Evolutionary conservation across 2,797 vertebrate genomes (phyloP).

Genomic region (Pachyuromys duprasi): DNA sequence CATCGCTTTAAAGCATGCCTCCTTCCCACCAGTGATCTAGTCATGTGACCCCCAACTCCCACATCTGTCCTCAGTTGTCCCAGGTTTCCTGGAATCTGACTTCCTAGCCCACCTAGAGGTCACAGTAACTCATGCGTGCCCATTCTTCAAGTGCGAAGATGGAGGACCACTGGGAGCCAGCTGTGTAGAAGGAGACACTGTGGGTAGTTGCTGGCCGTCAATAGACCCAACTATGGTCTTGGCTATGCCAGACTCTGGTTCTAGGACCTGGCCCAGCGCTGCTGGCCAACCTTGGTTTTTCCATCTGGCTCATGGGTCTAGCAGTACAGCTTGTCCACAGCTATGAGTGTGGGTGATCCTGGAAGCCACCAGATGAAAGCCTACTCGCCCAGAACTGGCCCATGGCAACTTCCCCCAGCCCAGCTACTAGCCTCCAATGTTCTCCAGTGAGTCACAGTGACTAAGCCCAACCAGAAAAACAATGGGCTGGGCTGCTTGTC

Average conservation of each 20-base stretch:
- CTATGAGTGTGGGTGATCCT: not conserved
- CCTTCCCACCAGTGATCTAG: fast-evolving
- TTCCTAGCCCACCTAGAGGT: not conserved
- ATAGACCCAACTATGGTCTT: not conserved
- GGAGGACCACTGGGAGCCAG: too few species aligned
- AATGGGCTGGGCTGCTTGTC: conserved; percentile 72
- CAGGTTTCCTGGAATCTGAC: not conserved
- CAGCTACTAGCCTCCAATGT: conserved; percentile 60
- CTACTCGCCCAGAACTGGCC: not conserved
- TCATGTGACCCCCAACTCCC: fast-evolving
- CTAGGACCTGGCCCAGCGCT: not conserved
- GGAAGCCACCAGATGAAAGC: not conserved
- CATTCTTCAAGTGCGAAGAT: fast-evolving
- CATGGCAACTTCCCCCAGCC: not conserved
- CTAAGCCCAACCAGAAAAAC: conserved; percentile 76
- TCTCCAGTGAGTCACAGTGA: conserved; percentile 69
- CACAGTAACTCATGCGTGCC: not conserved
- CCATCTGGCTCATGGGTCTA: not conserved
- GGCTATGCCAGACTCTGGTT: not conserved
- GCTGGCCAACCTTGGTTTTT: not conserved
- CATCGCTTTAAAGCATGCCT: fast-evolving
- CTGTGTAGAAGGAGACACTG: not conserved
- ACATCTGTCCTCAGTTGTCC: fast-evolving
- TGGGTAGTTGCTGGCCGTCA: fast-evolving
- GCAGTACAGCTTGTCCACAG: not conserved